A percentile compares a stretch with the other conserved stretches of the same genome.
Evolutionary conservation across 1,140 invertebrate species (phyloP).

Genomic region (Hormaphis cornu): DNA sequence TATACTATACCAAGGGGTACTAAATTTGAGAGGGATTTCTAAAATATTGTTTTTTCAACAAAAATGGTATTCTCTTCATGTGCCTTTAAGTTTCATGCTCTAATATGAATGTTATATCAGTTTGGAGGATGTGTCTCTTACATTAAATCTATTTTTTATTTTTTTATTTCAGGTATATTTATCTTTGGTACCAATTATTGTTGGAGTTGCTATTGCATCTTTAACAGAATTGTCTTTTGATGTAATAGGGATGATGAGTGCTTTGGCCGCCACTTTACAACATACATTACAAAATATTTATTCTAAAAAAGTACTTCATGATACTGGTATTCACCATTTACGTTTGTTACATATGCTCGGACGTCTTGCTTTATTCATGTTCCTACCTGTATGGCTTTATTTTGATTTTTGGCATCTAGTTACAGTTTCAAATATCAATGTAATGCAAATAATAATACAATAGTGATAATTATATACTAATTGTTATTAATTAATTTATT

Average conservation of each 20-base stretch:
- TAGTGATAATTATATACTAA: not conserved
- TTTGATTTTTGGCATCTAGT: constrained; percentile 60
- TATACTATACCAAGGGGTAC: no score
- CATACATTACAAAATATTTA: constrained; percentile 91
- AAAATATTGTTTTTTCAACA: not conserved
- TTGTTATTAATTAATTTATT: constrained; percentile 11
- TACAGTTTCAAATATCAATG: constrained; percentile 46
- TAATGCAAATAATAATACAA: not conserved
- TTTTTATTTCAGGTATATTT: constrained; percentile 55
- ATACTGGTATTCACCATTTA: constrained; percentile 81
- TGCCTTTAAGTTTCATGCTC: not conserved
- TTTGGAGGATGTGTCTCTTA: no score
- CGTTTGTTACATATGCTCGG: constrained; percentile 74
- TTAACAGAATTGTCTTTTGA: constrained; percentile 89
- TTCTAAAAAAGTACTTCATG: constrained; percentile 85
- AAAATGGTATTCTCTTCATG: not conserved
- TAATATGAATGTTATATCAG: not conserved
- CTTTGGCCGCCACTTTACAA: constrained; percentile 78
- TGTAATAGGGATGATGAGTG: constrained; percentile 73
- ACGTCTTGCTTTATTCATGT: constrained; percentile 66
- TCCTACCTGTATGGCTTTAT: constrained; percentile 78
- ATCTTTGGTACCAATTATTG: constrained; percentile 82
- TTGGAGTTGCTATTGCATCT: constrained; percentile 84
- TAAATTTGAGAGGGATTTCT: no score
- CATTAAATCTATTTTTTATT: not conserved